Evolutionary conservation across 2,797 vertebrate genomes (phyloP).

Genomic region (Oreonectes daqikongensis): DNA sequence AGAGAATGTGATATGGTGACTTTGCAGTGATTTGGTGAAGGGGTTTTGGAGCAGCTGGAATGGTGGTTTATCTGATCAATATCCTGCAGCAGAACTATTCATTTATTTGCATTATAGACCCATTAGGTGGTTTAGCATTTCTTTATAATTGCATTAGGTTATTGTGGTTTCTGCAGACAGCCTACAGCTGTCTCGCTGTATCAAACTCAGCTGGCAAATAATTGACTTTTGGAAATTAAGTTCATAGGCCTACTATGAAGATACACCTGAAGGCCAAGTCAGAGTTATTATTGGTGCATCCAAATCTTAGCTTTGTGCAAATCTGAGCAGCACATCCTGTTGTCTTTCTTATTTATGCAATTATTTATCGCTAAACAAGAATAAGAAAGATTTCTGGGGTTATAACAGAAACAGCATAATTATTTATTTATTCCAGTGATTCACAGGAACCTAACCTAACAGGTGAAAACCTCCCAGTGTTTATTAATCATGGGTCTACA

Average conservation of each 20-base stretch:
- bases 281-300: not conserved
- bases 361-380: not conserved
- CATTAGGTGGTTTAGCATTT: not conserved
- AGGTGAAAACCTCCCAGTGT: not conserved
- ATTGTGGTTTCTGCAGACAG: not conserved
- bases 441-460: not conserved
- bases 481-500: not conserved
- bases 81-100: not conserved
- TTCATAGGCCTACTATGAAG: not conserved
- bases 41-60: not conserved
- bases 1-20: not conserved
- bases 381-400: not conserved
- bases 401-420: too few species aligned
- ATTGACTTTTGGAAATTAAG: not conserved
- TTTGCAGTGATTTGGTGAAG: too few species aligned
- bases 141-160: not conserved
- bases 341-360: not conserved
- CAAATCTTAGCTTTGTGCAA: not conserved
- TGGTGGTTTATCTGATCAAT: not conserved
- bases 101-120: not conserved
- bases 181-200: not conserved
- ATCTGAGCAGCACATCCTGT: not conserved
- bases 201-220: conserved; percentile 19
- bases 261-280: not conserved
- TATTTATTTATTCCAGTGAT: not conserved